These are phyloP conservation scores for Scolopax rusticola DNA, from an alignment of 2,797 vertebrate genomes.

Conservation along the genomic window DNA sequence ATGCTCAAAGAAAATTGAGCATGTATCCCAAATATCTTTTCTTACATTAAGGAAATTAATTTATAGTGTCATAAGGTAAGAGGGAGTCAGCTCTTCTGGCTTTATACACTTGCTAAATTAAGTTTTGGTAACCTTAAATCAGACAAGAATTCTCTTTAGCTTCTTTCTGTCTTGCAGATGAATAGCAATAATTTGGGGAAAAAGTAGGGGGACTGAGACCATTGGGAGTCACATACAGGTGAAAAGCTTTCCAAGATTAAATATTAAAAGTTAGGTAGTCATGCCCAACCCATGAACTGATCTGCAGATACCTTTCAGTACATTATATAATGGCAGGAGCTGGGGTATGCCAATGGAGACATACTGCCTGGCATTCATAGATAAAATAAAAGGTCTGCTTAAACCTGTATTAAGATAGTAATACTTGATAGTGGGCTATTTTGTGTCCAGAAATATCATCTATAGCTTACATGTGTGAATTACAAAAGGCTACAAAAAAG, in stretches of 20 bases:
- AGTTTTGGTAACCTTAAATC: slow-evolving; percentile 32
- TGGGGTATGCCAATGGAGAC: neutral
- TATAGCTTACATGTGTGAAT: neutral
- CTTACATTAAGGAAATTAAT: neutral
- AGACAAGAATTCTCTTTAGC: neutral
- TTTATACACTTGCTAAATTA: slow-evolving; percentile 10
- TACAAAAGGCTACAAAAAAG: neutral
- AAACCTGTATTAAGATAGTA: neutral
- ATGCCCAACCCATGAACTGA: neutral
- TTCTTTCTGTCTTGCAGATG: slow-evolving; percentile 46
- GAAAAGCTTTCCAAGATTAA: neutral
- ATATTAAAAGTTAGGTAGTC: neutral
- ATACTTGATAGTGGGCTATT: neutral
- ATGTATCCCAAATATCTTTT: neutral
- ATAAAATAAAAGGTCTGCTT: neutral
- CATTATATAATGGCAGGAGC: neutral
- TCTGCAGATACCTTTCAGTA: neutral
- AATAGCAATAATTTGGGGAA: neutral
- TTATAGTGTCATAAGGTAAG: neutral
- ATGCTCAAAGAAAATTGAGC: neutral
- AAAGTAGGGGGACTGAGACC: neutral
- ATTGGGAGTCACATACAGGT: neutral
- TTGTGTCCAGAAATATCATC: neutral
- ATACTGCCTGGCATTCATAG: neutral
- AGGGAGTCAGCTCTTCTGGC: neutral